phyloP scores from a whole-genome alignment of 1,140 invertebrate species.

The Aphelenchoides besseyi region DNA sequence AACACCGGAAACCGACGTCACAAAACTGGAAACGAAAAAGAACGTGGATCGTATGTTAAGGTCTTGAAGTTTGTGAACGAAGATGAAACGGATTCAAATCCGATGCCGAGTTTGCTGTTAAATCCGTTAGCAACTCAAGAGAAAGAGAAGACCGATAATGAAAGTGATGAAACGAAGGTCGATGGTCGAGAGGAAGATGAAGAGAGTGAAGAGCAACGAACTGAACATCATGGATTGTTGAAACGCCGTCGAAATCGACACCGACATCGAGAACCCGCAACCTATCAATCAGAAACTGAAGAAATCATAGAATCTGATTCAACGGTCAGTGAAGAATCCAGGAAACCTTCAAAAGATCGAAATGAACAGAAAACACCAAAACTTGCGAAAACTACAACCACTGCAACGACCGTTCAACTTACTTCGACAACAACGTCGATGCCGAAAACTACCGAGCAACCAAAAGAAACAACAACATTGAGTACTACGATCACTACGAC shows the following conservation, averaged over 20 bases:
- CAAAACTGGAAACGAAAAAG: background rate
- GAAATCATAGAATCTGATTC: background rate
- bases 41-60: background rate
- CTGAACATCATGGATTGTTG: background rate
- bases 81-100: background rate
- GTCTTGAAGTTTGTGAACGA: slow-evolving; percentile 14
- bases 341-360: background rate
- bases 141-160: background rate
- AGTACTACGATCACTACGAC: background rate
- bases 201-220: background rate
- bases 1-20: background rate
- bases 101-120: background rate
- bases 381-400: slow-evolving; percentile 20
- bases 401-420: slow-evolving; percentile 20
- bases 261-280: slow-evolving; percentile 7
- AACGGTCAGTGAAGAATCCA: slow-evolving; percentile 10
- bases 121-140: background rate
- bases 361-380: slow-evolving; percentile 21
- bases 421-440: too few relatives aligned
- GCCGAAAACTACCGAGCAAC: slow-evolving; percentile 22
- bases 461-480: slow-evolving; percentile 6
- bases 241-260: slow-evolving; percentile 13
- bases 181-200: background rate
- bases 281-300: background rate
- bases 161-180: slow-evolving; percentile 2